Evolutionary conservation across 2,113 vertebrate genomes (phyloP), one percentile per base, ranked within the genome.

Genomic region (Scomber colias): DNA sequence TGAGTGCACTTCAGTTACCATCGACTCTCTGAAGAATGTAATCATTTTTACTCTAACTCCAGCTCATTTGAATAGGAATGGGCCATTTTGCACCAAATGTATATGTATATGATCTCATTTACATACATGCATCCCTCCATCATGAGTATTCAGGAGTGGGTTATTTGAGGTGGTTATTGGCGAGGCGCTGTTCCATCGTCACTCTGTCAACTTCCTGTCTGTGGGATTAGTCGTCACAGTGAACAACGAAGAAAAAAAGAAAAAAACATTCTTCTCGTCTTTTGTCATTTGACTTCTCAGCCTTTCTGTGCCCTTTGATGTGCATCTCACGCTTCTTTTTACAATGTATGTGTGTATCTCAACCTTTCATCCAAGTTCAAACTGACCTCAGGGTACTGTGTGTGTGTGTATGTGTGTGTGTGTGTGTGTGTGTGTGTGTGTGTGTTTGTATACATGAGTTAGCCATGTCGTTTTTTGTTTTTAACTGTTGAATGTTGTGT

Each of bases 171-270:
- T 24, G 54, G 21, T 66, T 57, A 51, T 74, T 77, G 45, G 77
- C 16, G 11, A 69, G 59, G 49, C 54, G 66, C 51, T 16, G 14
- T 48, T 24, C 69, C 31, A 49, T 13, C 76, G 62, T 87, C 88
- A 81, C 65, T 72, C 49, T 10, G 71, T 77, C 81, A 59, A 87
- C 84, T 88, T 90, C 87, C 82, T 78, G 82, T 84, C 73, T 83
- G 71, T 40, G 61, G 60, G 68, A 79, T 87, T 72, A 85, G 63
- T 48, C 5, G 54, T 48, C 66, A 73, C 76, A 21, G 60, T 14
- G 50, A 44, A 3, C 50, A 4, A 48, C 57, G 80, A 61, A 71
- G 17, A 5, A 64, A 55, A 75, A 35, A 48, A 8, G 15, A 63
- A 21, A 76, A 71, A 67, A 40, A 40, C 35, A 40, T 40, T 11